Percentiles rank a stretch among this genome's conserved stretches.
Evolutionary conservation across 2,113 vertebrate species (phyloP).

Genomic region (Notechis scutatus): DNA sequence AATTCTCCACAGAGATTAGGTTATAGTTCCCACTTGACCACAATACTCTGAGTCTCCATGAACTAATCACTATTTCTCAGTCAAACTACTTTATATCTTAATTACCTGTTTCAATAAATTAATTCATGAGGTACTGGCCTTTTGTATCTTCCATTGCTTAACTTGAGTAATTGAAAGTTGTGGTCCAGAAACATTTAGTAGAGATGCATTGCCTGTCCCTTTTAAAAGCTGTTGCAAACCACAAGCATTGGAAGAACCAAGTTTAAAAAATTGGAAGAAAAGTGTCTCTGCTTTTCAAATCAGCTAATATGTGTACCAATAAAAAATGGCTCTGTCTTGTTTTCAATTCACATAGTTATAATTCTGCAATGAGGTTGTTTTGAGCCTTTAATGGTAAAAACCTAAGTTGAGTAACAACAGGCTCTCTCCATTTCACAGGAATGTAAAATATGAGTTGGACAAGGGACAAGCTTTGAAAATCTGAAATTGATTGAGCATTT

Average conservation of each 20-base stretch:
- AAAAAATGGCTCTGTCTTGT: not conserved
- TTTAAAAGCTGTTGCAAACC: not conserved
- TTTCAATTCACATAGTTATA: not conserved
- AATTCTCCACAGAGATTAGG: not conserved
- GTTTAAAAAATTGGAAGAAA: not conserved
- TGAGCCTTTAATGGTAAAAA: not conserved
- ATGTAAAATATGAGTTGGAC: slow-evolving; percentile 30
- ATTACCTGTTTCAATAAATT: not conserved
- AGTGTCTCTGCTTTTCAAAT: not conserved
- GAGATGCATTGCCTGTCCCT: not conserved
- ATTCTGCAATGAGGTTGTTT: not conserved
- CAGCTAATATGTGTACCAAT: not conserved
- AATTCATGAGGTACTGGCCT: not conserved
- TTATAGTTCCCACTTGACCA: not conserved
- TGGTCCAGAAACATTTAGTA: not conserved
- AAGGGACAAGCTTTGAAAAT: slow-evolving; percentile 7
- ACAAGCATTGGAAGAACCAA: not conserved
- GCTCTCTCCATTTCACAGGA: not conserved
- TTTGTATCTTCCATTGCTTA: not conserved
- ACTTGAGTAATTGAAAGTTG: not conserved
- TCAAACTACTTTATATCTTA: not conserved
- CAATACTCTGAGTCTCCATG: not conserved
- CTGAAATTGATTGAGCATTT: slow-evolving; percentile 22
- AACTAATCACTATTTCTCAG: not conserved
- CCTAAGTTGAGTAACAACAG: not conserved